Conservation (phyloP, 2,797 vertebrate species). For the Streptopelia turtur region DNA sequence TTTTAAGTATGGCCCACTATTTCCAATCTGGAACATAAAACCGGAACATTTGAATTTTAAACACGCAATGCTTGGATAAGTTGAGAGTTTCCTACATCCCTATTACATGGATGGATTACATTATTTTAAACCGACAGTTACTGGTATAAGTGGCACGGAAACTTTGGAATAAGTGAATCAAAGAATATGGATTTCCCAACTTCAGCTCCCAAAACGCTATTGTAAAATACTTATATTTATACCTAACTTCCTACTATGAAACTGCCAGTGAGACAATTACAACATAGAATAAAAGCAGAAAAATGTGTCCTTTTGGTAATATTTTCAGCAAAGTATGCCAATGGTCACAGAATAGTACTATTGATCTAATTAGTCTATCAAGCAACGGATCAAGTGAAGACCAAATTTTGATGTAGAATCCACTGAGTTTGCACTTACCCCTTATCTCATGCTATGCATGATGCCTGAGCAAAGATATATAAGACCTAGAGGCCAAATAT, state of each 20-base stretch:
- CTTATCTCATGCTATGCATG: not conserved
- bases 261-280: not conserved
- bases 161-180: not conserved
- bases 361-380: not conserved
- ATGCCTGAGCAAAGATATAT: not conserved
- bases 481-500: not conserved
- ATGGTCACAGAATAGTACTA: not conserved
- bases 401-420: not conserved
- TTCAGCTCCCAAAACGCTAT: not conserved
- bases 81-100: not conserved
- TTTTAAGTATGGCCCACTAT: not conserved
- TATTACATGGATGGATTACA: not conserved
- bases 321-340: not conserved
- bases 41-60: not conserved
- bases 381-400: not conserved
- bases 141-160: not conserved
- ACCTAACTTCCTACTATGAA: not conserved
- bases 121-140: not conserved
- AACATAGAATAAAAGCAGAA: not conserved
- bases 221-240: not conserved
- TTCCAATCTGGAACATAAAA: not conserved
- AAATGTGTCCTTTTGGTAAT: not conserved
- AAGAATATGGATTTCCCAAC: slow-evolving; percentile 4
- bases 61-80: not conserved
- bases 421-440: not conserved